Evolutionary conservation across 1,140 invertebrate species (phyloP), one percentile per base, ranked within the genome.

Genomic region (Papilio polytes): DNA sequence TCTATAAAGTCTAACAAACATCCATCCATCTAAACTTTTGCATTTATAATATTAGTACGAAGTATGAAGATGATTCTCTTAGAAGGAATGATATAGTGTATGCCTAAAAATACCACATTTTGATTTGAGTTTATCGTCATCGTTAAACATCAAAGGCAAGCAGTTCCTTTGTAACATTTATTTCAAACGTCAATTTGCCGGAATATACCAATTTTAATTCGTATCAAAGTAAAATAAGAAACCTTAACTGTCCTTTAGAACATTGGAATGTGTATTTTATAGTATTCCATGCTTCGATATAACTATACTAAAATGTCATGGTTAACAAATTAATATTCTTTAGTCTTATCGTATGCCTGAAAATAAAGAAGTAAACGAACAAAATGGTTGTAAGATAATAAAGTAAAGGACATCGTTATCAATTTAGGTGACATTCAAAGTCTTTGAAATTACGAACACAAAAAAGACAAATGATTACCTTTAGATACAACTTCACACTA

Each of bases 401-500:
- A 26, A 31, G 18, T 41, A 73, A 72, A 79, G 13, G 20, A 80
- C 22, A 72, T 36, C 66, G 46, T 72, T 80, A 80, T 20, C 73
- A 63, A 59, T 66, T 66, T 12, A 74, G 36, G n/a, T 36, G 36
- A 53, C 41, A 53, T 15, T 46, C 46, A 72, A 66, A n/a, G 63
- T 66, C 22, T 12, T 66, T 4, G 22, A 36, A 66, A 15, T 12
- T 31, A 8, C 13, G 31, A 66, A 63, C 18, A 8, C 59, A 63
- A 63, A 63, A 9, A 63, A 63, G 9, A 26, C 10, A 26, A 1
- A 7, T 9, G 9, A 2, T 66, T 26, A 22, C 20, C 20, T 63
- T 51, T 15, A 51, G 15, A 4, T 4, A 51, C 48, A 15, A 51
- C 13, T 51, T 36, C 36, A 41, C 36, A 41, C 36, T 41, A 41